Conservation (phyloP, 64 coral and sea anemone species). For the Hydrozoanthus tunicans region DNA sequence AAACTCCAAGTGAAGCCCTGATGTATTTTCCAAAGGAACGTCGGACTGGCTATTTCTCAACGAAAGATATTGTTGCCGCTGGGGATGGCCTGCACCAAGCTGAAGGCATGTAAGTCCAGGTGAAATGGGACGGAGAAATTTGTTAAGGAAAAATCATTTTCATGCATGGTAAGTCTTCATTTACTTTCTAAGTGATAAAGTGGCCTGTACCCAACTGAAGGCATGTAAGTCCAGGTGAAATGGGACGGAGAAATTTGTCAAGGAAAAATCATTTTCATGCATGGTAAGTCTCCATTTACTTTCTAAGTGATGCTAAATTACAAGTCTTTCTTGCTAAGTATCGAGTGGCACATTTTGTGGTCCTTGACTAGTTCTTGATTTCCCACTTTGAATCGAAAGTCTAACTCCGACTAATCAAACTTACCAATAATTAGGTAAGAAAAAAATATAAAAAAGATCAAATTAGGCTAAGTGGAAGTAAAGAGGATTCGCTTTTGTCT, state of each 20-base stretch:
- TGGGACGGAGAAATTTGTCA: conserved; percentile 9
- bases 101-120: conserved; percentile 1
- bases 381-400: neutral
- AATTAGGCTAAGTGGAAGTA: neutral
- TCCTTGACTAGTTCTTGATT: conserved; percentile 3
- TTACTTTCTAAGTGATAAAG: neutral
- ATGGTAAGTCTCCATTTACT: conserved; percentile 34
- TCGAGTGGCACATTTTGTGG: neutral
- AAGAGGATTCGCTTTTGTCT: neutral
- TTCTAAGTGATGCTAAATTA: conserved; percentile 4
- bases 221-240: conserved; percentile 14
- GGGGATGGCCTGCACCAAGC: conserved; percentile 13
- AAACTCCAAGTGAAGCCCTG: conserved; percentile 12
- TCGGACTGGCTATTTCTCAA: conserved; percentile 14
- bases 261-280: conserved; percentile 23
- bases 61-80: neutral
- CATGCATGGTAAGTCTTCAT: conserved; percentile 36
- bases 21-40: conserved; percentile 33
- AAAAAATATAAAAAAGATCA: neutral
- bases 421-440: neutral
- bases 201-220: conserved; percentile 5
- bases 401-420: neutral
- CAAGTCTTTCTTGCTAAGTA: neutral
- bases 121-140: conserved; percentile 10
- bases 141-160: conserved; percentile 23